Conservation (phyloP, 2,888 invertebrate genomes). For the Limenitis camilla region DNA sequence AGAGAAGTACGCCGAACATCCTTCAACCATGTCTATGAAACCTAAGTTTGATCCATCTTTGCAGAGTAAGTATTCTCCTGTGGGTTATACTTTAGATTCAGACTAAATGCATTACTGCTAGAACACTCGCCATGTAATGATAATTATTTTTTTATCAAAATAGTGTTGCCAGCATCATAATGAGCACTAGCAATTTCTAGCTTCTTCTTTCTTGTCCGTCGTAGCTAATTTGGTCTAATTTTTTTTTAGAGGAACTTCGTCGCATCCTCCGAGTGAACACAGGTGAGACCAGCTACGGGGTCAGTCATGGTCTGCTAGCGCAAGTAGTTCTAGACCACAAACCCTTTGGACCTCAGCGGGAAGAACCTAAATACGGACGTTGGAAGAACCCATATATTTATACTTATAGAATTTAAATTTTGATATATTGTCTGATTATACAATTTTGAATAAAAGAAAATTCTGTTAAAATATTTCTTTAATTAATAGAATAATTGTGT, state of each 20-base stretch:
- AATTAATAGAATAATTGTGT: no score
- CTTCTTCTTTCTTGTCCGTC: no score
- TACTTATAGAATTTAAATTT: conserved; percentile 44
- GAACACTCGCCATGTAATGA: no score
- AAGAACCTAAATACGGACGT: conserved; percentile 55
- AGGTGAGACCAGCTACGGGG: conserved; percentile 56
- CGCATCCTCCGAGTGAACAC: conserved; percentile 60
- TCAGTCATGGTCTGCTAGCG: conserved; percentile 52
- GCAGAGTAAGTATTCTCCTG: conserved; percentile 49
- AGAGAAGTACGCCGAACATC: conserved; percentile 53
- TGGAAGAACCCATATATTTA: conserved; percentile 56
- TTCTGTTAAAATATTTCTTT: no score
- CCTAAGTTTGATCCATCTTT: conserved; percentile 52
- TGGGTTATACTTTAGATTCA: no score
- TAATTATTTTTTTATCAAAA: no score
- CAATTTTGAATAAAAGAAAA: no score
- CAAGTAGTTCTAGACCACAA: conserved; percentile 53
- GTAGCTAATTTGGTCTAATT: neutral
- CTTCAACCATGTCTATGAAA: conserved; percentile 45
- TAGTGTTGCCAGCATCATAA: no score
- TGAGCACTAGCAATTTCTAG: no score
- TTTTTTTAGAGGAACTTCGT: conserved; percentile 46
- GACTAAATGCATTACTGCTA: no score
- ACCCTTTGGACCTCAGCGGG: conserved; percentile 59
- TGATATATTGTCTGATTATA: neutral